phyloP scores from a whole-genome alignment of 2,888 invertebrate genomes.

The Trachelus tabidus region DNA sequence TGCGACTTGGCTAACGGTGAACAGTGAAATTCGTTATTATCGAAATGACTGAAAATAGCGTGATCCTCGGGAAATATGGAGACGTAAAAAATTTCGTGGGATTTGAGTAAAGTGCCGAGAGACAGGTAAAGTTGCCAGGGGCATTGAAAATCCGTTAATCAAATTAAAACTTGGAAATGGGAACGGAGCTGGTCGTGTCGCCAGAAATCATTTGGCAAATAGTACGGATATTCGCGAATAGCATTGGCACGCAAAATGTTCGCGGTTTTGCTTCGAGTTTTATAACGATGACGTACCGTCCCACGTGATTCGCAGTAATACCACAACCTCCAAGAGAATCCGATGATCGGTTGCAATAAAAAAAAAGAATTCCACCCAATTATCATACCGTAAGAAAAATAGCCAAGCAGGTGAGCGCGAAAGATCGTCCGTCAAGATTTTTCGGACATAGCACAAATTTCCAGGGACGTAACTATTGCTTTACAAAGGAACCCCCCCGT shows the following conservation, averaged over 20 bases:
- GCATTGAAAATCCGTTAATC: background rate
- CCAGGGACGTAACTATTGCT: background rate
- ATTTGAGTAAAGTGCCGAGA: background rate
- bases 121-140: background rate
- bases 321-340: background rate
- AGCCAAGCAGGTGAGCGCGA: too few species aligned
- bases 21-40: background rate
- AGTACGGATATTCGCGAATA: background rate
- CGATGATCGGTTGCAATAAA: background rate
- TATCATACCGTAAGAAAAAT: background rate
- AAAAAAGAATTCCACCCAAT: background rate
- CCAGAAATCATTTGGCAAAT: too few species aligned
- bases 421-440: background rate
- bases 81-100: background rate
- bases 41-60: background rate
- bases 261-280: background rate
- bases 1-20: too few species aligned
- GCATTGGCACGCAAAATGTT: background rate
- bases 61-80: background rate
- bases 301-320: background rate
- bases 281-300: background rate
- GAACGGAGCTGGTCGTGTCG: background rate
- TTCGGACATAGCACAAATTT: background rate
- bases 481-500: background rate
- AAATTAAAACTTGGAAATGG: background rate